Evolutionary conservation across 92 coral and sea anemone genomes (phyloP), one percentile per base, ranked within the genome.

Genomic region (Bergia sp.): DNA sequence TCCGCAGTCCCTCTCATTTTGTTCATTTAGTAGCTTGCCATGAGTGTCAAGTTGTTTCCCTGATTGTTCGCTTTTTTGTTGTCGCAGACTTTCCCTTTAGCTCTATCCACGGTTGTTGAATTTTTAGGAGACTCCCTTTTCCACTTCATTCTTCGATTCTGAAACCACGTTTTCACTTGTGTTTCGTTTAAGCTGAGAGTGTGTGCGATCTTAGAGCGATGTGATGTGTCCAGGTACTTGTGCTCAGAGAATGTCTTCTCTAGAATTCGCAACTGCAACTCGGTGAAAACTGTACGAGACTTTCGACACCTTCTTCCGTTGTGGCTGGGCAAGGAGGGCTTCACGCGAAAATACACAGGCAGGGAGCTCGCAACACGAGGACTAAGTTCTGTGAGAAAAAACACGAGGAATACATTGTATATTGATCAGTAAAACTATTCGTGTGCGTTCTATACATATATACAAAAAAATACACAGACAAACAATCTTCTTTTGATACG

Each of bases 131-230:
- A 84, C 36, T 84, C 79, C 67, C 79, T 45, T 45, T 84, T 84
- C 87, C 87, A 84, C 43, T 84, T 84, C 87, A 84, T 84, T 47
- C 87, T 44, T 37, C 87, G 87, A 42, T 84, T 84, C 15, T 84
- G 87, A 71, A 84, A 84, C 87, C 87, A 84, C 15, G 87, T 84
- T 71, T 84, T 84, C 78, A 84, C 87, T 73, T 84, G 87, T 13
- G 87, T 84, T 47, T 84, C 87, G 36, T 84, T 84, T n/a, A 84
- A 11, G 41, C 74, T 45, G 7, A 84, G 87, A 8, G 87, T 71
- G 36, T 84, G 87, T 29, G 87, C 87, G 23, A 84, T 71, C 66
- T 84, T 84, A 13, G 87, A 53, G 87, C 87, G 87, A 45, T 71
- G 87, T 67, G 87, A 5, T 23, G 87, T 84, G 79, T 84, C 87